Evolutionary conservation across 92 coral and sea anemone genomes (phyloP), one percentile per base, ranked within the genome.

Genomic region (Diadumene lineata): DNA sequence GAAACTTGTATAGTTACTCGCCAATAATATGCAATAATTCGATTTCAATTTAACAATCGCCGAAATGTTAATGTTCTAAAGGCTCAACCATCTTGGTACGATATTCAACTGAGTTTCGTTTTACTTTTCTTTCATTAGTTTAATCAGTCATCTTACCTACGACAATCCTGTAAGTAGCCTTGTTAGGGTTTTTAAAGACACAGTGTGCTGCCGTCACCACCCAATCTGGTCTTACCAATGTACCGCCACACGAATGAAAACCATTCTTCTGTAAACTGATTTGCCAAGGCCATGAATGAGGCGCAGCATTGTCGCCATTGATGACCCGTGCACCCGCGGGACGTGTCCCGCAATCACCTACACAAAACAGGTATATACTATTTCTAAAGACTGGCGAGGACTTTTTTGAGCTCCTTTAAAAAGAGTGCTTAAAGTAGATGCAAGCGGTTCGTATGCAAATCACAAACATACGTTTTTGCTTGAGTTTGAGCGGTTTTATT

Each of bases 271-370:
- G 86, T 43, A 87, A 85, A 60, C 88, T 83, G 44, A 87, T 50
- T 64, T 87, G 92, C 92, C 92, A 87, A 10, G 92, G 92, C 92
- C 92, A 87, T 4, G 88, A 78, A 29, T 87, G 92, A 0, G 85
- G 88, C 38, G 66, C 50, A 13, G 88, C 88, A 48, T 87, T 50
- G 2, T 80, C 67, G 18, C 92, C 92, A 50, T 85, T 85, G 27
- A 87, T 72, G 19, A 87, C 92, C 28, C 92, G 88, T 27, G 78
- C 56, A 33, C 78, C 74, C 23, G 74, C 50, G 46, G 88, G 92
- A 30, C 92, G 92, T 51, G 9, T 66, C 38, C 92, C 92, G 56
- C 92, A 87, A 46, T n/a, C n/a, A n/a, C 86, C 92, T 87, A 17
- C 26, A 58, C 11, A 24, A 16, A 58, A 16, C 7, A 24, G 7